phyloP scores from a whole-genome alignment of 1,140 invertebrate species.

The Tetragnatha versicolor region DNA sequence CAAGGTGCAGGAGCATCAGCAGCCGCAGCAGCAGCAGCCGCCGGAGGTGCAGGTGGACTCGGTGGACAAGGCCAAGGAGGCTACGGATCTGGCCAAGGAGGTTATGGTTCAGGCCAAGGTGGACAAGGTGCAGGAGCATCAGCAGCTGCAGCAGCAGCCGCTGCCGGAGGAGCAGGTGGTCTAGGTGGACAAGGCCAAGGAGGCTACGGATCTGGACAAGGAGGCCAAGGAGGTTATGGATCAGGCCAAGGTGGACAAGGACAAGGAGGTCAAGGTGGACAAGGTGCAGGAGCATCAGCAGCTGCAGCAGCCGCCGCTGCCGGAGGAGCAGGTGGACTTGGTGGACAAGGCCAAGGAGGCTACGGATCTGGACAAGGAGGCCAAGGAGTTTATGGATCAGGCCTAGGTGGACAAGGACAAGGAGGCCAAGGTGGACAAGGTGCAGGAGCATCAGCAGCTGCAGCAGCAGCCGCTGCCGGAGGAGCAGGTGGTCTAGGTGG shows the following conservation, averaged over 20 bases:
- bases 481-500: not conserved
- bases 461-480: not conserved
- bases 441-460: not conserved
- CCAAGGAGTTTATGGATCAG: no score
- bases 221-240: not conserved
- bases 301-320: not conserved
- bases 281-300: no score
- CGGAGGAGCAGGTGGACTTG: no score
- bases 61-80: not conserved
- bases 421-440: not conserved
- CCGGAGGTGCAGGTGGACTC: not conserved
- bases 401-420: no score
- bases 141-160: not conserved
- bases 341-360: not conserved
- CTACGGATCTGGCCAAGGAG: not conserved
- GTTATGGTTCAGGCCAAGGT: not conserved
- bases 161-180: not conserved
- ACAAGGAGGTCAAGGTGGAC: no score
- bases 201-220: not conserved
- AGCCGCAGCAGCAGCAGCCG: not conserved
- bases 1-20: no score
- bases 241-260: not conserved
- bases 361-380: not conserved
- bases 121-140: not conserved
- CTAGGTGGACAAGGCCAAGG: not conserved